phyloP scores from a whole-genome alignment of 2,888 invertebrate species.

The Drosophila anceps region DNA sequence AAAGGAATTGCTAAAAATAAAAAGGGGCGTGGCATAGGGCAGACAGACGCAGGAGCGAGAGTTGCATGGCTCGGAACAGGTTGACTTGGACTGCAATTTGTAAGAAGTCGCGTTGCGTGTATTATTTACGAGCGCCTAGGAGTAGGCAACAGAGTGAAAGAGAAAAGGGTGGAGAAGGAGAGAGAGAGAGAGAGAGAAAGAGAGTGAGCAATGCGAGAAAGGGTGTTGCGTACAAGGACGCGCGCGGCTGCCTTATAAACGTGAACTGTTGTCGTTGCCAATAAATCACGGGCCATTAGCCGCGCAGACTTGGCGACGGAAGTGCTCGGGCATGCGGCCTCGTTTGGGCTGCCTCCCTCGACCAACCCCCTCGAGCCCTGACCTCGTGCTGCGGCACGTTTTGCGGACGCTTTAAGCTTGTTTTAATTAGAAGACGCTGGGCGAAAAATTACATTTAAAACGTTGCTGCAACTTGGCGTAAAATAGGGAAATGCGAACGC shows the following conservation, averaged over 20 bases:
- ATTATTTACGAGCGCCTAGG: constrained; percentile 68
- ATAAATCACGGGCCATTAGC: constrained; percentile 81
- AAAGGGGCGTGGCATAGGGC: constrained; percentile 29
- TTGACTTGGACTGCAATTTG: constrained; percentile 75
- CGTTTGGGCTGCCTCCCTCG: constrained; percentile 6
- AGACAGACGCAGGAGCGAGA: neutral
- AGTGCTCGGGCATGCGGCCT: constrained; percentile 24
- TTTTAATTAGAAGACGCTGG: constrained; percentile 82
- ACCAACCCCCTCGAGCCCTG: constrained; percentile 28
- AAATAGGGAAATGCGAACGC: constrained; percentile 60
- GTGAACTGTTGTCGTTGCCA: constrained; percentile 70
- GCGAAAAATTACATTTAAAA: constrained; percentile 80
- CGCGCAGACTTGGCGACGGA: constrained; percentile 59
- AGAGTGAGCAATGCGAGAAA: neutral
- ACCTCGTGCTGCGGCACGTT: constrained; percentile 65
- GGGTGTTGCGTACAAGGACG: constrained; percentile 61
- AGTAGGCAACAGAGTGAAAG: neutral
- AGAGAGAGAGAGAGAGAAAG: neutral
- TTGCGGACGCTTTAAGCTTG: constrained; percentile 76
- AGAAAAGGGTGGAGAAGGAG: neutral
- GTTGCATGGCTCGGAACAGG: constrained; percentile 42
- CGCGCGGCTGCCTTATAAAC: constrained; percentile 45
- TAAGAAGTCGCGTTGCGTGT: constrained; percentile 76
- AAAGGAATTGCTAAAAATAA: constrained; percentile 50
- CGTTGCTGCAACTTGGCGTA: constrained; percentile 45